Evolutionary conservation across 92 coral and sea anemone genomes (phyloP), one percentile per base, ranked within the genome.

Genomic region (Galaxea fascicularis): DNA sequence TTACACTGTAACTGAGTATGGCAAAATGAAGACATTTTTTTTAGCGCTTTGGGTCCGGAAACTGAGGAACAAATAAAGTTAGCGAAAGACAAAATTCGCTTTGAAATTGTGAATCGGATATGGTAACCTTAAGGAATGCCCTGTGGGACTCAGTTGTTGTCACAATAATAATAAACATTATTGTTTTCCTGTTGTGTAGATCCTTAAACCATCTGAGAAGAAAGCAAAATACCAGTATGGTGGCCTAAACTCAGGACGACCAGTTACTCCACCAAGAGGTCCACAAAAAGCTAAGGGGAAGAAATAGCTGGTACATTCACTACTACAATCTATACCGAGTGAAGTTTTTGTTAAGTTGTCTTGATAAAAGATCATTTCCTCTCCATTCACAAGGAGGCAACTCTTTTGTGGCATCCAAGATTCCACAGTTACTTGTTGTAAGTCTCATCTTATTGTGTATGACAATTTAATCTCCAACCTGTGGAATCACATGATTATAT

Each of bases 221-320:
- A 96, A 96, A 93, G 99, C 99, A 35, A 96, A 96, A 74, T 96
- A 96, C 85, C 99, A 94, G 65, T 95, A 95, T 90, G 98, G 98
- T 62, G 98, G 98, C 15, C 91, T 95, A 39, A 95, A 95, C 78
- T 94, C 98, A 63, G 98, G 98, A 45, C 95, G 98, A 25, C 98
- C 98, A 9, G 98, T 95, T 41, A 95, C 98, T 29, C 98, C 98
- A 59, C 98, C 98, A 45, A 83, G 98, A 82, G 98, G 98, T 17
- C 98, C 98, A 71, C 95, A 91, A 68, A 95, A 95, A 80, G 88
- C 95, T 79, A 95, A 95, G 41, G 98, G 98, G 46, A 88, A 90
- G 91, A 94, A 87, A 82, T 84, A 71, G 77, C 41, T 78, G 78
- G 60, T 73, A 54, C 71, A 84, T 53, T 71, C 27, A 71, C 21